Percentiles rank a stretch among this genome's conserved stretches.
Conservation (phyloP, 2,888 invertebrate genomes). For the Cephus pulcher region DNA sequence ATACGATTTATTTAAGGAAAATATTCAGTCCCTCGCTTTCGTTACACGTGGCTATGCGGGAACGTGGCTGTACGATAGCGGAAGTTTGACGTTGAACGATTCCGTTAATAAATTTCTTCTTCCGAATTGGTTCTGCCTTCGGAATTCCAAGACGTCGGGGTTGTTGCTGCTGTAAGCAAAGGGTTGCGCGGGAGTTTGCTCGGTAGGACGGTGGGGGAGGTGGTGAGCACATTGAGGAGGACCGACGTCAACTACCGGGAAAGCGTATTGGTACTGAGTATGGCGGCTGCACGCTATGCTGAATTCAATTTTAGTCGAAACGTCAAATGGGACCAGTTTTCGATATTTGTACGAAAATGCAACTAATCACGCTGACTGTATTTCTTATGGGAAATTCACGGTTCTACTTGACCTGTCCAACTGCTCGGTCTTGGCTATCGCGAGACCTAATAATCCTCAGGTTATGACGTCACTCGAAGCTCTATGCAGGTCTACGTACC, state of each 20-base stretch:
- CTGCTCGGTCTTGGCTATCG: neutral
- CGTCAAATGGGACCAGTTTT: slow-evolving; percentile 52
- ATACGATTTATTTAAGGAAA: too few species aligned
- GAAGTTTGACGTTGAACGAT: slow-evolving; percentile 7
- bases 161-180: too few species aligned
- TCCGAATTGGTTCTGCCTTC: slow-evolving; percentile 7
- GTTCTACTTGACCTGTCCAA: neutral
- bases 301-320: slow-evolving; percentile 57
- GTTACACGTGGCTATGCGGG: too few species aligned
- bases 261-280: slow-evolving; percentile 54
- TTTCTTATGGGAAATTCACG: neutral
- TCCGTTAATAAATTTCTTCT: slow-evolving; percentile 6
- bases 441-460: neutral
- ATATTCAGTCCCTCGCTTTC: too few species aligned
- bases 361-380: slow-evolving; percentile 56
- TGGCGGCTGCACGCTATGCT: slow-evolving; percentile 46
- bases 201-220: neutral
- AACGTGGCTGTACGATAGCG: neutral
- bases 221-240: neutral
- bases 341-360: slow-evolving; percentile 59
- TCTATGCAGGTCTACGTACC: neutral
- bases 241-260: slow-evolving; percentile 6
- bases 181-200: neutral
- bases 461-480: neutral
- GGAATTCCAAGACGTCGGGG: neutral